Evolutionary conservation across 64 coral and sea anemone genomes (phyloP), one percentile per base, ranked within the genome.

Genomic region (Pocillopora damicornis): DNA sequence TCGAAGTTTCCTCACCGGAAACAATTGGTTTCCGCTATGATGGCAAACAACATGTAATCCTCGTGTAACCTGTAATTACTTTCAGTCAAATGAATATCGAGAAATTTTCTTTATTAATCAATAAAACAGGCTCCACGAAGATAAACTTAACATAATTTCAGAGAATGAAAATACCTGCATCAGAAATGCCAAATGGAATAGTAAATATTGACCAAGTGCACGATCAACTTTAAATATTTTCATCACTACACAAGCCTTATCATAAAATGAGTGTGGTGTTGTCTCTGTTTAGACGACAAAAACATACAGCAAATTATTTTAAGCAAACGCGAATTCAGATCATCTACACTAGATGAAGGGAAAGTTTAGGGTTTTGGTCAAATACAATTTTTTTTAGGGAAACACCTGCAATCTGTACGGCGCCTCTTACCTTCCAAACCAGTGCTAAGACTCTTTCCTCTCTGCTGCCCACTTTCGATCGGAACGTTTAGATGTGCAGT

Each of bases 191-290:
- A 23, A 59, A 85, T 85, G 71, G 69, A 16, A 77, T 36, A 57
- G 11, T 77, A 58, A 59, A 85, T 85, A 85, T 85, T 85, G 38
- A 85, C 58, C 17, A 22, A 57, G 6, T 57, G 58, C 10, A 85
- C 36, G 38, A 26, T 72, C 81, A 85, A 85, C 81, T 85, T 26
- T 11, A 73, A 85, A 85, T 85, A 85, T 73, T 72, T 85, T 66
- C 26, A 68, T 85, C 64, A 85, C 81, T 38, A 85, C 63, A 85
- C 61, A 72, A 85, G 37, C 26, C 61, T 83, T 38, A 37, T 60
- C 13, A 60, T 22, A 77, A 51, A 37, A 83, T 67, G 9, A 23
- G 15, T 57, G 59, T 13, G 36, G 20, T 58, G 77, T 60, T 79
- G 67, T 71, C 23, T n/a, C 51, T 20, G 20, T 23, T 34, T 56